Evolutionary conservation across 2,113 vertebrate species (phyloP), one percentile per base, ranked within the genome.

Genomic region (Egretta garzetta): DNA sequence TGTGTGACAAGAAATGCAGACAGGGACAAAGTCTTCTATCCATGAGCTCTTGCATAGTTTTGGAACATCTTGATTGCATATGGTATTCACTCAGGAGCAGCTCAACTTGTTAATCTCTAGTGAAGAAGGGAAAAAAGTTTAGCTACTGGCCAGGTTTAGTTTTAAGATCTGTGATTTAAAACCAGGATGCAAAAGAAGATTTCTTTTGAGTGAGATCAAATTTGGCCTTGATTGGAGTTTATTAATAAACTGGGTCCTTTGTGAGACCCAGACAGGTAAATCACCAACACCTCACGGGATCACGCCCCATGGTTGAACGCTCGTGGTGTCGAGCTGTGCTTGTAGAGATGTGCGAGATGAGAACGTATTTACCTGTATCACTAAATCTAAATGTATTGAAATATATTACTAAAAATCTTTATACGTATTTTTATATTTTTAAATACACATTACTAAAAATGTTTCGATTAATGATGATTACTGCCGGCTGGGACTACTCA

Each of bases 231-330:
- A 33, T 82, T 59, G 47, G 62, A 71, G 9, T 49, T 82, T 87
- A 35, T 84, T 74, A 86, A 82, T 9, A 60, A 73, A 76, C 14
- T 5, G n/a, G 8, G 28, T 56, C 56, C 55, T 73, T 76, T 88
- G 66, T 71, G 71, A 55, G 67, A 67, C 41, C 27, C 39, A 50
- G 50, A 30, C 4, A 39, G 28, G 79, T 62, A 73, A 82, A 80
- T 67, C 22, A 20, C 37, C 67, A 68, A 0, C 35, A 32, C 20
- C 10, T 66, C 59, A 19, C 37, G 73, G 67, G 62, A 41, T 79
- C 43, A 11, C 0, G 0, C 41, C 17, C 14, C 12, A 3, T 19
- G 53, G 33, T 32, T 74, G 52, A 73, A 28, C 23, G 53, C 12
- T 84, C 15, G 1, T 5, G 50, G 28, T 45, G 26, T 49, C 43